Evolutionary conservation across 2,888 invertebrate species (phyloP).

Genomic region (Danaus chrysippus): DNA sequence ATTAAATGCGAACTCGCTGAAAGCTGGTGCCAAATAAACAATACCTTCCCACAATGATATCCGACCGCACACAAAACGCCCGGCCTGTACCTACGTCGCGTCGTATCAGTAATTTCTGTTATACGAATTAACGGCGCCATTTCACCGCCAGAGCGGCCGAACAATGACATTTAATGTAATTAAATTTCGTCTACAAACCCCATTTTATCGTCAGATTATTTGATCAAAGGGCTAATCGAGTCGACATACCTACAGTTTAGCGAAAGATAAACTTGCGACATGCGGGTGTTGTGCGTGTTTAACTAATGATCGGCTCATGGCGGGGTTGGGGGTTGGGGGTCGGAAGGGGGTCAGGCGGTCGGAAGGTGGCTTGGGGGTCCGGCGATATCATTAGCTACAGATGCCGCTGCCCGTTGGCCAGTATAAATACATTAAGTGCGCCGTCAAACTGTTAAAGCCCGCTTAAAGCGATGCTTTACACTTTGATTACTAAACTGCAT

Average conservation of each 20-base stretch:
- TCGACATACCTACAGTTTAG: constrained; percentile 76
- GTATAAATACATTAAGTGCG: constrained; percentile 77
- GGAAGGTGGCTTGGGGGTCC: constrained; percentile 47
- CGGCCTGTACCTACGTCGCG: not conserved
- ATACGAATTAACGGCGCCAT: constrained; percentile 36
- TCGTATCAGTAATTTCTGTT: constrained; percentile 21
- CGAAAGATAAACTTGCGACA: constrained; percentile 78
- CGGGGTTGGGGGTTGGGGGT: constrained; percentile 31
- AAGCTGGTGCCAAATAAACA: not conserved
- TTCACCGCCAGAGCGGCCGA: constrained; percentile 47
- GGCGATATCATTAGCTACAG: constrained; percentile 78
- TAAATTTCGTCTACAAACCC: constrained; percentile 71
- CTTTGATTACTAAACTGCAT: constrained; percentile 34
- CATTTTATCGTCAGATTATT: constrained; percentile 76
- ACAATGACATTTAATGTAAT: constrained; percentile 73
- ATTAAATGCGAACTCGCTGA: not conserved
- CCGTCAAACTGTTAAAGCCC: constrained; percentile 74
- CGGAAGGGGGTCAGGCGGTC: constrained; percentile 44
- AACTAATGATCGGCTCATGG: constrained; percentile 78
- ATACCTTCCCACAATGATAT: not conserved
- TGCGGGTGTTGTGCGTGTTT: constrained; percentile 78
- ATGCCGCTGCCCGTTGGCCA: constrained; percentile 70
- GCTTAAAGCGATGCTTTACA: constrained; percentile 52
- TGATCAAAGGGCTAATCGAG: constrained; percentile 79
- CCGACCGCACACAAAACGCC: not conserved